Percentiles rank a stretch among this genome's conserved stretches.
Evolutionary conservation across 1,140 invertebrate genomes (phyloP).

Genomic region (Papilio dardanus): DNA sequence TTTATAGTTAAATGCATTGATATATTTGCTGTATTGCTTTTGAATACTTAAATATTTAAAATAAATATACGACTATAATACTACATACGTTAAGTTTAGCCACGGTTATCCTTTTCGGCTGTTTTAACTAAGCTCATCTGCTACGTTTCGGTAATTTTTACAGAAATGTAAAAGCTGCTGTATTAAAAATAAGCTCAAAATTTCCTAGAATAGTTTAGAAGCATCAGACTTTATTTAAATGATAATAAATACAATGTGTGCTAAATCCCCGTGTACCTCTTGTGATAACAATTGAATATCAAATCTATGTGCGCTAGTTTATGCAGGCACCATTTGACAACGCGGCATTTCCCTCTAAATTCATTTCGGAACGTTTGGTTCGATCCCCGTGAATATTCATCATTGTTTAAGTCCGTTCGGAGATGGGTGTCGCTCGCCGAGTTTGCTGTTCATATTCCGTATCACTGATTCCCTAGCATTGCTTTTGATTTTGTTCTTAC

Average conservation of each 20-base stretch:
- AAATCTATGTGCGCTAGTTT: slow-evolving; percentile 17
- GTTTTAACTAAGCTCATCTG: background rate
- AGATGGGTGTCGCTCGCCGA: slow-evolving; percentile 11
- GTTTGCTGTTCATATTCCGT: slow-evolving; percentile 33
- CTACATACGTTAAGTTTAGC: background rate
- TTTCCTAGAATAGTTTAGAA: background rate
- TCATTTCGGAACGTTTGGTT: slow-evolving; percentile 35
- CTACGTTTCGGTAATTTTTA: background rate
- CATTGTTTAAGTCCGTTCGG: slow-evolving; percentile 31
- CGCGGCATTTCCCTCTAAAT: slow-evolving; percentile 33
- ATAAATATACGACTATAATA: no score
- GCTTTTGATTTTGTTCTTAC: background rate
- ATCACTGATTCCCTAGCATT: slow-evolving; percentile 10
- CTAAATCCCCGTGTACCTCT: background rate
- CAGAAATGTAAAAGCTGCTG: background rate
- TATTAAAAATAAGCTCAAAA: background rate
- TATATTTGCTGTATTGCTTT: background rate
- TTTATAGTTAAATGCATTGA: background rate
- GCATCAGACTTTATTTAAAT: background rate
- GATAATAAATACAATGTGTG: background rate
- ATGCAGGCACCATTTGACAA: slow-evolving; percentile 32
- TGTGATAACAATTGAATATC: slow-evolving; percentile 23
- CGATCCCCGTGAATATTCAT: slow-evolving; percentile 34
- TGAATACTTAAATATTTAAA: no score
- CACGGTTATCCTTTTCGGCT: no score